Base-by-base conservation (phyloP, 2,113 vertebrate species). In the Copsychus sechellarum region DNA sequence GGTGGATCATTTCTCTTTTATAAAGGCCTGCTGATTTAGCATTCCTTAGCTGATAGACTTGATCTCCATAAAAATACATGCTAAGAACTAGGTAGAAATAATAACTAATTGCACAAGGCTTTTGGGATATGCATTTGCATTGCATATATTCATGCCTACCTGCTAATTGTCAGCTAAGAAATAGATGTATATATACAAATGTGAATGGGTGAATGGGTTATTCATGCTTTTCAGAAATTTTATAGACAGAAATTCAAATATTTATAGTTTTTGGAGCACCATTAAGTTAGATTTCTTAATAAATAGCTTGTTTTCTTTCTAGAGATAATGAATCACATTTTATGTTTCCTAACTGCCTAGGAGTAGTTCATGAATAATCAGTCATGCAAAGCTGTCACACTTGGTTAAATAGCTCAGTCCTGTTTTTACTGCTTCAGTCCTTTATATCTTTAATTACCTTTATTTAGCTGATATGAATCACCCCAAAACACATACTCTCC, bases 371-470 rank as follows among this genome's bases (percentile, higher is more conserved):
- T 91, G 62, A 94, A 85, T 96, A 94, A 78, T 95, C 76, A 81
- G 92, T 91, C 90, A 93, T 92, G 89, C 81, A 92, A 95, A 95
- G 70, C 66, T 95, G 74, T 88, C 90, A 86, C 84, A 86, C 92
- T 93, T 76, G 36, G 74, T 84, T 94, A 91, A 93, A 81, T 79
- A 94, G 73, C 81, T 77, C 60, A 40, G 88, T 84, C 80, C 50
- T 92, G 86, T 3, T 90, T 88, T 90, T 92, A 92, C 82, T 81
- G 76, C 54, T 80, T 70, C 88, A 76, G 72, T 48, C 56, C 58
- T 95, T 88, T 91, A 83, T 96, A 72, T 88, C 60, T 95, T 86
- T 94, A 93, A 94, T 93, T 95, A 86, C 81, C 66, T 89, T 90
- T 91, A 93, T 88, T 92, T 86, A 89, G 61, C 74, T 92, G 81